Base-by-base conservation (phyloP, 2,113 vertebrate genomes). In the Picathartes gymnocephalus region DNA sequence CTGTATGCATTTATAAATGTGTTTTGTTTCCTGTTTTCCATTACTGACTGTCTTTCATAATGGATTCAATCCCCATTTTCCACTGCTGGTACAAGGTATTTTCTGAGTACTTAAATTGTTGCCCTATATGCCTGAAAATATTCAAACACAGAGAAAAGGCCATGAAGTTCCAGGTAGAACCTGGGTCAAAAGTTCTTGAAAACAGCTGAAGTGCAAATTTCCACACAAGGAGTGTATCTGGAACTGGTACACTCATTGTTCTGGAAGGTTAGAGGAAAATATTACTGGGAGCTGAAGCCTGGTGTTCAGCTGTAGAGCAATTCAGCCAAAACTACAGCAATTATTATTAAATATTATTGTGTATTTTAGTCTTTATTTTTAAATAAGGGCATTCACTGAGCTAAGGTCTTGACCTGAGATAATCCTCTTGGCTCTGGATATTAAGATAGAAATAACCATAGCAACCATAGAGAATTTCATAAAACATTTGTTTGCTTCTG, bases 401-500 rank as follows among this genome's bases (percentile, higher is more conserved):
- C 40, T 92, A 84, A 91, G 61, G 83, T 87, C 82, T 87, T 89
- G 92, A 92, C 86, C 81, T 42, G 15, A 92, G 94, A 93, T 86
- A 96, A 91, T 92, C 61, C 33, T 81, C 86, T 91, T 93, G 57
- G 73, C 77, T 89, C 35, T 79, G 81, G 60, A 87, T 78, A 54
- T 79, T 89, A 81, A 71, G 73, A 84, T 56, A 91, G 69, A 86
- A 91, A 88, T 93, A 89, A 91, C 92, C 81, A 96, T 96, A 87
- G 91, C 69, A 96, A 96, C 94, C 65, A 74, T 89, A 91, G 77
- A 95, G 83, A 93, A 96, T 96, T 95, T 95, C 61, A 89, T 91
- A 91, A 95, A 97, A 84, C 89, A 91, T 96, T 96, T 95, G 86
- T 96, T 97, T 97, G 96, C 96, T 96, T 95, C 96, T 96, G 96